These are phyloP conservation scores for Belonocnema kinseyi DNA, from an alignment of 1,140 invertebrate genomes.

Conservation along the genomic window DNA sequence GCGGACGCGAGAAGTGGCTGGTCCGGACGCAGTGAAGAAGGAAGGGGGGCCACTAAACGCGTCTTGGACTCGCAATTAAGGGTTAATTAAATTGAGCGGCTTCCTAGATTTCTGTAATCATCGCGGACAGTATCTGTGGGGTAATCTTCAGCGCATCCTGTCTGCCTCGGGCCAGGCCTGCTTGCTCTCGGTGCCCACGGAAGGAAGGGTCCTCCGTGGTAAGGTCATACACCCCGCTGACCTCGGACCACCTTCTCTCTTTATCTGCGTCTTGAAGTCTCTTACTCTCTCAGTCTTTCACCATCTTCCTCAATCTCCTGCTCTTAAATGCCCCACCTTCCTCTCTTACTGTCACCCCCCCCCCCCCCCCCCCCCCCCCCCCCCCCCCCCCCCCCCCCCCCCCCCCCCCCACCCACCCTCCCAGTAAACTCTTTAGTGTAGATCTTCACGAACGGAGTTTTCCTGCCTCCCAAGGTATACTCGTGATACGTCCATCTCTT, in stretches of 20 bases:
- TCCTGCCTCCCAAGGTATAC: background rate
- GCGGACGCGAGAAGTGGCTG: slow-evolving; percentile 26
- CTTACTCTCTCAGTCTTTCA: slow-evolving; percentile 42
- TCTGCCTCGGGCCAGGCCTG: slow-evolving; percentile 65
- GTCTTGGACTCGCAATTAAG: slow-evolving; percentile 42
- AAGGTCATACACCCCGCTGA: slow-evolving; percentile 75
- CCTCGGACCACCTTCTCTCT: slow-evolving; percentile 72
- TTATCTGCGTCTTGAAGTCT: slow-evolving; percentile 28
- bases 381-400: slow-evolving; percentile 34
- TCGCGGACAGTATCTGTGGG: slow-evolving; percentile 72
- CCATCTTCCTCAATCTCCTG: slow-evolving; percentile 38
- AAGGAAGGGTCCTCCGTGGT: slow-evolving; percentile 74
- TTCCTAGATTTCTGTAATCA: slow-evolving; percentile 74
- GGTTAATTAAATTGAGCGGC: slow-evolving; percentile 72
- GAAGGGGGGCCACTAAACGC: slow-evolving; percentile 1
- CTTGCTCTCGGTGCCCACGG: slow-evolving; percentile 67
- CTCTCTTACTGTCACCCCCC: slow-evolving; percentile 41
- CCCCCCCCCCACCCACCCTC: slow-evolving; percentile 37
- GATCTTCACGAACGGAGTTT: background rate
- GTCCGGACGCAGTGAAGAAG: background rate
- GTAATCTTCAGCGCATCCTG: slow-evolving; percentile 74
- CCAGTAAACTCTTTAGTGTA: background rate
- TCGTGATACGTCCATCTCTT: background rate
- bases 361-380: slow-evolving; percentile 34
- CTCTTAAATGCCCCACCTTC: slow-evolving; percentile 45